Evolutionary conservation across 2,888 invertebrate genomes (phyloP).

Genomic region (Trissoscelio sp.): DNA sequence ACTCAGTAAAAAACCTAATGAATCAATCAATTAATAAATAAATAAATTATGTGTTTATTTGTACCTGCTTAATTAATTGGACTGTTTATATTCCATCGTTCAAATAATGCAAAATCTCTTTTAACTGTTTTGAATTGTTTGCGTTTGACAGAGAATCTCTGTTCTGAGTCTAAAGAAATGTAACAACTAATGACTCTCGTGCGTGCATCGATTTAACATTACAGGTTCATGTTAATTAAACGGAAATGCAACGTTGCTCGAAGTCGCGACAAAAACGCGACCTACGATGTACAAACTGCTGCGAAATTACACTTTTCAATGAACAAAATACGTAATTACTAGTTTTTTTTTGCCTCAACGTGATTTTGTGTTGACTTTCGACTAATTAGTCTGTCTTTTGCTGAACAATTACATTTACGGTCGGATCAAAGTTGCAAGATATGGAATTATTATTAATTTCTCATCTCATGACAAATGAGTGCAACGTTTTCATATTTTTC

Average conservation of each 20-base stretch:
- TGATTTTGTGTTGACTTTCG: conserved; percentile 37
- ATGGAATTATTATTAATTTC: conserved; percentile 3
- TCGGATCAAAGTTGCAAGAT: neutral
- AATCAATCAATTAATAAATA: too few species aligned
- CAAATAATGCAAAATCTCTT: too few species aligned
- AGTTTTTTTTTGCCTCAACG: conserved; percentile 26
- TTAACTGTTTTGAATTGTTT: too few species aligned
- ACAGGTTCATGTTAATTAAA: conserved; percentile 56
- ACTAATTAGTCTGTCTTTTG: conserved; percentile 46
- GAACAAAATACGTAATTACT: conserved; percentile 45
- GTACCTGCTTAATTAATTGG: too few species aligned
- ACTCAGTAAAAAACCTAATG: too few species aligned
- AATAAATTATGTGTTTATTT: too few species aligned
- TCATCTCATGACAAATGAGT: too few species aligned
- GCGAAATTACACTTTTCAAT: conserved; percentile 42
- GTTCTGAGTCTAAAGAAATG: conserved; percentile 17
- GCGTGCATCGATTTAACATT: conserved; percentile 45
- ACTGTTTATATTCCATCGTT: too few species aligned
- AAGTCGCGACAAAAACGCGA: conserved; percentile 45
- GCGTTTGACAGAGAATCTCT: conserved; percentile 22
- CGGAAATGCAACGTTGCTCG: conserved; percentile 44
- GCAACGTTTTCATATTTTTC: too few species aligned
- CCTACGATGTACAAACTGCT: conserved; percentile 17
- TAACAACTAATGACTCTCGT: conserved; percentile 27
- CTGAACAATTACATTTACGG: conserved; percentile 4